A percentile compares a stretch with the other conserved stretches of the same genome.
phyloP scores from a whole-genome alignment of 92 coral and sea anemone species.

The Phenganax marumi region DNA sequence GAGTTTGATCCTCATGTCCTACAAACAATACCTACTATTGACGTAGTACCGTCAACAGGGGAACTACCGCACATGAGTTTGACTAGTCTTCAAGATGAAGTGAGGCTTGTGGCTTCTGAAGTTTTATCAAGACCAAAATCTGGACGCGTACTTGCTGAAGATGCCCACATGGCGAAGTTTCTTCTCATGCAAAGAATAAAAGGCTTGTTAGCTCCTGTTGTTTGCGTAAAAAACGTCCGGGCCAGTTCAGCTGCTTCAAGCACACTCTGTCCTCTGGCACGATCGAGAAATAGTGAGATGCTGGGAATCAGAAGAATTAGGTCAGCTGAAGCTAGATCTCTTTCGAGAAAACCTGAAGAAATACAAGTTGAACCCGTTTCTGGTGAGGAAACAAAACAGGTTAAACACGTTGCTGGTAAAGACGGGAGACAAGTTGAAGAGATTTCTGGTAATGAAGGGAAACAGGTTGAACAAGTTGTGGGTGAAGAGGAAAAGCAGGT shows the following conservation, averaged over 20 bases:
- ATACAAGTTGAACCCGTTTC: not conserved
- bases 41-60: not conserved
- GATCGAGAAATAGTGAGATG: conserved; percentile 15
- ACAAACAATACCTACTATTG: not conserved
- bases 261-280: conserved; percentile 37
- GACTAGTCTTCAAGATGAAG: conserved; percentile 86
- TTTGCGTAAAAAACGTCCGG: conserved; percentile 61
- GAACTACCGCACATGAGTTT: conserved; percentile 68
- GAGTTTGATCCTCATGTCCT: not conserved
- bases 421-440: not conserved
- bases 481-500: not conserved
- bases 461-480: not conserved
- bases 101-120: conserved; percentile 74
- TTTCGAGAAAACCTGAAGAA: conserved; percentile 10
- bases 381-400: not conserved
- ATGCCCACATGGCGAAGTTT: conserved; percentile 76
- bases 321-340: conserved; percentile 37
- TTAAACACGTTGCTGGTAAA: not conserved
- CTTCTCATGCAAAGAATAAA: conserved; percentile 88
- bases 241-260: conserved; percentile 74
- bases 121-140: conserved; percentile 88
- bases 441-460: not conserved
- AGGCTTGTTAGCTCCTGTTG: conserved; percentile 71
- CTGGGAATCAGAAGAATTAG: conserved; percentile 18
- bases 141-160: conserved; percentile 75